These are phyloP conservation scores for Blastobasis adustella DNA, from an alignment of 2,888 invertebrate species.

Conservation along the genomic window DNA sequence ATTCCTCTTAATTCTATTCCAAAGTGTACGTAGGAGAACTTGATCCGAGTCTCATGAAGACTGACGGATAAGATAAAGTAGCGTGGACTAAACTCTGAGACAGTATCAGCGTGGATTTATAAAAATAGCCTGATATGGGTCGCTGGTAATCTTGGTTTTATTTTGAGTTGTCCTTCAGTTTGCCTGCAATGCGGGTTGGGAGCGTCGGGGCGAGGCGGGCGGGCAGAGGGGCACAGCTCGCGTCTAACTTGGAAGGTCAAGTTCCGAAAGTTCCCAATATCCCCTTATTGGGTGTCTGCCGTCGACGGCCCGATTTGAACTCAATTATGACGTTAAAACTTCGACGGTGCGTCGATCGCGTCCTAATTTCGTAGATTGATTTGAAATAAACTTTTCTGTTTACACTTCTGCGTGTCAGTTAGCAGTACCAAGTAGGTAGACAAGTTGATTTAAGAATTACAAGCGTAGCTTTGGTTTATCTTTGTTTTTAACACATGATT, in stretches of 20 bases:
- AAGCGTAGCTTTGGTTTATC: no score
- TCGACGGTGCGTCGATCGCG: constrained; percentile 13
- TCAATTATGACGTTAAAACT: constrained; percentile 22
- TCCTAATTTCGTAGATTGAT: constrained; percentile 11
- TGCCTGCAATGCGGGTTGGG: constrained; percentile 65
- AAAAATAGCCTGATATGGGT: constrained; percentile 23
- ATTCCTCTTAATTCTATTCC: constrained; percentile 23
- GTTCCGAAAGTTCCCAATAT: constrained; percentile 49
- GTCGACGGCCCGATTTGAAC: constrained; percentile 30
- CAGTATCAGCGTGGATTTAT: constrained; percentile 23
- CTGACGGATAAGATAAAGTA: not conserved
- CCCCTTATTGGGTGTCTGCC: constrained; percentile 39
- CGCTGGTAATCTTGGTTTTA: constrained; percentile 33
- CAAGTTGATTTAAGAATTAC: no score
- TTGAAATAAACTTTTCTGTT: constrained; percentile 5
- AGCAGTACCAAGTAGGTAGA: no score
- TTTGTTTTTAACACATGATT: no score
- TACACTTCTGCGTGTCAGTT: not conserved
- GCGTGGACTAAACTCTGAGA: not conserved
- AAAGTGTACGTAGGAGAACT: constrained; percentile 1
- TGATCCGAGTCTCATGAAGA: not conserved
- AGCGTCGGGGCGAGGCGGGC: constrained; percentile 32
- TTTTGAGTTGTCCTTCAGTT: constrained; percentile 49
- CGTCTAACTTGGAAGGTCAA: constrained; percentile 65
- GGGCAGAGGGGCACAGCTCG: constrained; percentile 32